Evolutionary conservation across 2,113 vertebrate species (phyloP), one percentile per base, ranked within the genome.

Genomic region (Zeus faber): DNA sequence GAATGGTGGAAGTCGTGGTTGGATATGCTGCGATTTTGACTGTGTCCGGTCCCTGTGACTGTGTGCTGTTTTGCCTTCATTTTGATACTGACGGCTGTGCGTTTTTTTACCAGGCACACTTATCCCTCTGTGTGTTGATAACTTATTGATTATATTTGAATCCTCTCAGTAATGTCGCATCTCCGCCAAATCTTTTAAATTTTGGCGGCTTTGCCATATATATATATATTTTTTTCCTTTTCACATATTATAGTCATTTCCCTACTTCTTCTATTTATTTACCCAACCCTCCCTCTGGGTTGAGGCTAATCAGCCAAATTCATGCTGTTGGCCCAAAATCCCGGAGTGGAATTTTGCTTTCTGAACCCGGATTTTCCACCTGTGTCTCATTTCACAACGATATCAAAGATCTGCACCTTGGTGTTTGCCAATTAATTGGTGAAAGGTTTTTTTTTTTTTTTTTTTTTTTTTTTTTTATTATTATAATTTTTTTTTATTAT

Each of bases 101-200:
- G 71, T 74, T 88, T 78, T 82, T 61, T 80, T 62, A 72, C 70
- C 67, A 72, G 56, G 76, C 80, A 77, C 75, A 79, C 60, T 27
- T 76, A 37, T 78, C 51, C 66, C 57, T 83, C 71, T 74, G 64
- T 73, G 67, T 84, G 71, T 80, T 87, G 49, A 71, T 79, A 88
- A 89, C 76, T 89, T 89, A 90, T 90, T 86, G 73, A 83, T 55
- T 49, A 70, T 65, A 70, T 77, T 68, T 72, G 35, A 77, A 65
- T 55, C 48, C 63, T 39, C 25, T 24, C 25, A 13, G 56, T 57
- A 47, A 54, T 54, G 72, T 49, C 52, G 49, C 54, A 26, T 39
- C 22, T 75, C 67, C 10, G 0, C 54, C 46, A 14, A 40, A 62
- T 56, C 56, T 39, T 53, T 46, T 70, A n/a, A n/a, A n/a, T n/a